Percentiles rank a stretch among this genome's conserved stretches.
These are phyloP conservation scores for Carcharodon carcharias DNA, from an alignment of 2,797 vertebrate genomes.

Conservation along the genomic window DNA sequence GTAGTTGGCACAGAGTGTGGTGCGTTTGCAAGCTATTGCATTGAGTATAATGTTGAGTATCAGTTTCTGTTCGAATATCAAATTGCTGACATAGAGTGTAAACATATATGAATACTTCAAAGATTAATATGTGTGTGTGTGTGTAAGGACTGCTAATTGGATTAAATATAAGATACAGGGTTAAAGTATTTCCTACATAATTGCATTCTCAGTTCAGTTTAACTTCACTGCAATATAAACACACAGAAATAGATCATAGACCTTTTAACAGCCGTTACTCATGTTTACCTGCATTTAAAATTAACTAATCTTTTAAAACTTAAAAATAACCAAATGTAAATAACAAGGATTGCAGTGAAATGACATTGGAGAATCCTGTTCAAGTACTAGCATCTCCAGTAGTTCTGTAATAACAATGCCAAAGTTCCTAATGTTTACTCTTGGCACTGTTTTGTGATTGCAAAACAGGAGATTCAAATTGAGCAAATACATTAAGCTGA, in stretches of 20 bases:
- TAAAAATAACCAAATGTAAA: constrained; percentile 9
- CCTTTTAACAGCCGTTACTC: not conserved
- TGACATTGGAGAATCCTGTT: not conserved
- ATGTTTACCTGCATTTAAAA: not conserved
- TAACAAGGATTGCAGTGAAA: not conserved
- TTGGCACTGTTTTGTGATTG: not conserved
- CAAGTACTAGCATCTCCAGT: not conserved
- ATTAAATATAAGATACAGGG: not conserved
- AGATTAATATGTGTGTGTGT: not conserved
- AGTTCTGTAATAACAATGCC: not conserved
- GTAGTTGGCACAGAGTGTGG: not conserved
- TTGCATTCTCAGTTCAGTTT: not conserved
- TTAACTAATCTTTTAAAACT: not conserved
- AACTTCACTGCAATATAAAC: not conserved
- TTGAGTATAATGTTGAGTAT: not conserved
- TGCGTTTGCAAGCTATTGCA: not conserved
- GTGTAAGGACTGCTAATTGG: not conserved
- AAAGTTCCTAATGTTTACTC: not conserved
- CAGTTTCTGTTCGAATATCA: not conserved
- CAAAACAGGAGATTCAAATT: constrained; percentile 20
- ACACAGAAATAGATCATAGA: not conserved
- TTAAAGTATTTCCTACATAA: not conserved
- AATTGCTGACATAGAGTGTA: not conserved
- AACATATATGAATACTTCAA: not conserved
- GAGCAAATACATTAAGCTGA: not conserved